These are phyloP conservation scores for Stylophora pistillata DNA, from an alignment of 64 coral and sea anemone genomes.

Conservation along the genomic window DNA sequence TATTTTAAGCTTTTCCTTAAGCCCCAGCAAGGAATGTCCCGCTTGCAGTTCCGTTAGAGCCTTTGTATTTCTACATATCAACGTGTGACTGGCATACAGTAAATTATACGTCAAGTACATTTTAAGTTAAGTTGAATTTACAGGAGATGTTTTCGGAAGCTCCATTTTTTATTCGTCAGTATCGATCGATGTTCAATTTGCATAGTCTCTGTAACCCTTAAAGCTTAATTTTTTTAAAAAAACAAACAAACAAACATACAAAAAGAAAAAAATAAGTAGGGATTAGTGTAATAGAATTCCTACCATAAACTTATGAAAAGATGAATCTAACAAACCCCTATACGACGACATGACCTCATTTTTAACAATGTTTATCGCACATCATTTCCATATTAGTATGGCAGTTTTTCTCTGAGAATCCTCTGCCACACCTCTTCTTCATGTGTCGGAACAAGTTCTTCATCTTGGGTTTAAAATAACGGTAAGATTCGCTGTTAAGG, in stretches of 20 bases:
- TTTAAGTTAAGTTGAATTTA: too few relatives aligned
- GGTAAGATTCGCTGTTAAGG: neutral
- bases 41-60: too few relatives aligned
- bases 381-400: constrained; percentile 34
- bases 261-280: neutral
- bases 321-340: neutral
- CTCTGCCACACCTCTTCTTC: neutral
- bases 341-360: constrained; percentile 36
- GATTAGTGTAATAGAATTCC: neutral
- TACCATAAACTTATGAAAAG: neutral
- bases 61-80: too few relatives aligned
- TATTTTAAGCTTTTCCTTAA: too few relatives aligned
- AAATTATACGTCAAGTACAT: too few relatives aligned
- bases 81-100: too few relatives aligned
- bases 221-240: neutral
- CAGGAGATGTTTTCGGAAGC: too few relatives aligned
- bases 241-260: neutral
- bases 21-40: too few relatives aligned
- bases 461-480: neutral
- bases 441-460: neutral
- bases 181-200: too few relatives aligned
- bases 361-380: neutral
- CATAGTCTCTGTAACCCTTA: neutral
- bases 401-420: neutral
- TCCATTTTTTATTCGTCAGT: too few relatives aligned